A percentile compares a stretch with the other conserved stretches of the same genome.
These are phyloP conservation scores for Drosophila recens DNA, from an alignment of 2,888 invertebrate species.

Conservation along the genomic window DNA sequence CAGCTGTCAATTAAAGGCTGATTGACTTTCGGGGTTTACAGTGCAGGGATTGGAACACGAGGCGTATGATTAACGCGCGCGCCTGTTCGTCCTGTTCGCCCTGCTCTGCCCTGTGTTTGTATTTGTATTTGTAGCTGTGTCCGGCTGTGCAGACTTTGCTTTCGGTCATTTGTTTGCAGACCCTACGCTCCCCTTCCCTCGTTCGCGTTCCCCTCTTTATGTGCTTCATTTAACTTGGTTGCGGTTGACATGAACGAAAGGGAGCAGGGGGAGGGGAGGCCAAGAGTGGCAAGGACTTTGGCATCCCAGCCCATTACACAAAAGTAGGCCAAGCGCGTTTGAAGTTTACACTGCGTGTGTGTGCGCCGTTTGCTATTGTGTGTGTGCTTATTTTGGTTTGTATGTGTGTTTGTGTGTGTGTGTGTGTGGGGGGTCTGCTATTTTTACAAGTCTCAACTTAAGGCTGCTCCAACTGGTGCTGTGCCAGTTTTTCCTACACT, in stretches of 20 bases:
- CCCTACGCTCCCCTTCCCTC: neutral
- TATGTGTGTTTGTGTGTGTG: slow-evolving; percentile 13
- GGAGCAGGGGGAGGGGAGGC: slow-evolving; percentile 13
- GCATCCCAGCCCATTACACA: slow-evolving; percentile 72
- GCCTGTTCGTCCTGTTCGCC: neutral
- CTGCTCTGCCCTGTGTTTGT: neutral
- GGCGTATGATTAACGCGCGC: slow-evolving; percentile 75
- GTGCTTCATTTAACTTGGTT: slow-evolving; percentile 78
- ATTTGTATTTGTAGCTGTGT: slow-evolving; percentile 2
- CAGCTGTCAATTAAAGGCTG: slow-evolving; percentile 76
- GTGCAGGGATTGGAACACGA: slow-evolving; percentile 53
- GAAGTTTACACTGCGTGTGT: slow-evolving; percentile 69
- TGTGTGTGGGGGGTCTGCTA: slow-evolving; percentile 43
- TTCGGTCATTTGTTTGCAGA: slow-evolving; percentile 59
- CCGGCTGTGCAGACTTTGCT: slow-evolving; percentile 23
- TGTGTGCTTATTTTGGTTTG: slow-evolving; percentile 5
- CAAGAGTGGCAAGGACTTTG: slow-evolving; percentile 39
- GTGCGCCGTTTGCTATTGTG: slow-evolving; percentile 17
- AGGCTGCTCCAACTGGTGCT: slow-evolving; percentile 44
- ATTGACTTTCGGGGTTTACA: slow-evolving; percentile 69
- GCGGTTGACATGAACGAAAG: slow-evolving; percentile 56
- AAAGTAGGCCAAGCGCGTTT: slow-evolving; percentile 81
- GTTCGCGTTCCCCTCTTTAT: slow-evolving; percentile 4
- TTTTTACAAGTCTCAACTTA: slow-evolving; percentile 70
- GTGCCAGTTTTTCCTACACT: slow-evolving; percentile 61